phyloP scores from a whole-genome alignment of 2,797 vertebrate genomes.

The Harpagifer antarcticus region DNA sequence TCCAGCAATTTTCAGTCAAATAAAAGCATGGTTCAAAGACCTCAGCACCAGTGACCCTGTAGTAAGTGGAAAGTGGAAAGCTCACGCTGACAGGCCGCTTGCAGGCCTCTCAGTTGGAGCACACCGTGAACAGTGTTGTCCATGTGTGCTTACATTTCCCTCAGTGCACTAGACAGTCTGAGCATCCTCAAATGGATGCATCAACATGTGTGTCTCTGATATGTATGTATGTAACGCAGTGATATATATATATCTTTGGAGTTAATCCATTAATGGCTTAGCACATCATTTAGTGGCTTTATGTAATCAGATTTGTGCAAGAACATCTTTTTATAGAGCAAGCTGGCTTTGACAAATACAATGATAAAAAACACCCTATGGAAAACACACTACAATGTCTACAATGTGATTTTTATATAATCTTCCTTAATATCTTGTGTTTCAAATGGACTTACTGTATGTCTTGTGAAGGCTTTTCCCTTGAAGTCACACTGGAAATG shows the following conservation, averaged over 20 bases:
- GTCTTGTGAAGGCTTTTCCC: constrained; percentile 33
- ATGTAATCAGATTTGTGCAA: constrained; percentile 19
- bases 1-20: constrained; percentile 53
- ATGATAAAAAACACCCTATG: neutral
- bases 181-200: constrained; percentile 28
- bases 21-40: constrained; percentile 64
- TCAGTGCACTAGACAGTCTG: constrained; percentile 24
- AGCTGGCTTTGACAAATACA: neutral
- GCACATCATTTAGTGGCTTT: constrained; percentile 26
- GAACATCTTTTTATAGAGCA: constrained; percentile 20
- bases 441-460: constrained; percentile 5
- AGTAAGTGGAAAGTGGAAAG: constrained; percentile 56
- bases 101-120: constrained; percentile 50
- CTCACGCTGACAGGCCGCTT: constrained; percentile 59
- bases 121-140: constrained; percentile 26
- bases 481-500: constrained; percentile 20
- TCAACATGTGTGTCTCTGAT: constrained; percentile 19
- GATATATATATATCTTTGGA: constrained; percentile 10
- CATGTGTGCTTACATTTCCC: constrained; percentile 43
- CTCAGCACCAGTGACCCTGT: constrained; percentile 50
- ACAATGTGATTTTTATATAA: constrained; percentile 2
- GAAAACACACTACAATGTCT: neutral
- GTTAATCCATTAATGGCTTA: constrained; percentile 45
- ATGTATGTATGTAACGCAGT: constrained; percentile 33
- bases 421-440: constrained; percentile 6